Conservation (phyloP, 2,888 invertebrate genomes). For the Brachypterus glaber region DNA sequence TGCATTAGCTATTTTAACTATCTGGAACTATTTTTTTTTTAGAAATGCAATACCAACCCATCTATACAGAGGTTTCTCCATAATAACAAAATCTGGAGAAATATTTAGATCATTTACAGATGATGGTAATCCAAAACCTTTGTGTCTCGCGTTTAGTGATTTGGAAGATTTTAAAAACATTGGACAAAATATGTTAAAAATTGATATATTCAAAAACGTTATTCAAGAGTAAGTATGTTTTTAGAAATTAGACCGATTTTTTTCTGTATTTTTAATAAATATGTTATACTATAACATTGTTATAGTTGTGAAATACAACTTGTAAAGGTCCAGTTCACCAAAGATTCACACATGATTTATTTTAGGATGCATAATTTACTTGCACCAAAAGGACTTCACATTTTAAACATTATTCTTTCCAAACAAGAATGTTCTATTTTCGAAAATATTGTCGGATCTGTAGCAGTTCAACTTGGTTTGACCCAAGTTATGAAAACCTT, state of each 20-base stretch:
- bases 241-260: too few species aligned
- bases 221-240: constrained; percentile 46
- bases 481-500: constrained; percentile 44
- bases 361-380: constrained; percentile 24
- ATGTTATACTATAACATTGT: too few species aligned
- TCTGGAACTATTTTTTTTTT: too few species aligned
- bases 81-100: constrained; percentile 38
- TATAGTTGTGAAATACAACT: too few species aligned
- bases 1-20: too few species aligned
- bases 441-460: constrained; percentile 17
- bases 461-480: constrained; percentile 49
- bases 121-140: background rate
- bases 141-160: constrained; percentile 44
- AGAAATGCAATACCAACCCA: constrained; percentile 48
- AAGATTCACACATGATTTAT: too few species aligned
- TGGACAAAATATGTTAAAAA: constrained; percentile 64
- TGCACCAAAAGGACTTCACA: too few species aligned
- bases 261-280: too few species aligned
- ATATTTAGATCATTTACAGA: constrained; percentile 16
- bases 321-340: too few species aligned
- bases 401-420: too few species aligned
- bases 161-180: constrained; percentile 85
- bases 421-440: too few species aligned
- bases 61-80: constrained; percentile 65
- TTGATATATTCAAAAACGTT: constrained; percentile 64